phyloP scores from a whole-genome alignment of 2,888 invertebrate genomes.

The Drosophila flavopinicola region DNA sequence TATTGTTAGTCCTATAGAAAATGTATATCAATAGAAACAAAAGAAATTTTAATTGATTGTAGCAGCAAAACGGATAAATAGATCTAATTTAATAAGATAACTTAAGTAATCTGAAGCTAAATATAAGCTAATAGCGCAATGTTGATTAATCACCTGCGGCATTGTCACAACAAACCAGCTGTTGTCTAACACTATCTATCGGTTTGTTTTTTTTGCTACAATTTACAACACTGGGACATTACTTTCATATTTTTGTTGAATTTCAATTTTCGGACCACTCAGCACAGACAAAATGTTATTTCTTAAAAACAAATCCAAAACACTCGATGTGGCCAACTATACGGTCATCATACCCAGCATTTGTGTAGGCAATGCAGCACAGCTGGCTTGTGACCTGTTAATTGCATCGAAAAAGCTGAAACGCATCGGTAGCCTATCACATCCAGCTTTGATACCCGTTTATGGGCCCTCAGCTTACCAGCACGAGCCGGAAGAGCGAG shows the following conservation, averaged over 20 bases:
- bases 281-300: slow-evolving; percentile 70
- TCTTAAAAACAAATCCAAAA: slow-evolving; percentile 67
- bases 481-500: slow-evolving; percentile 85
- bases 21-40: too few species aligned
- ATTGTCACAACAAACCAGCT: neutral
- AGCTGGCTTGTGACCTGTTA: slow-evolving; percentile 92
- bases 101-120: too few species aligned
- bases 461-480: slow-evolving; percentile 92
- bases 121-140: too few species aligned
- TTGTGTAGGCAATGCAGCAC: slow-evolving; percentile 96
- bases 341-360: slow-evolving; percentile 91
- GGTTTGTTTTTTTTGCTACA: too few species aligned
- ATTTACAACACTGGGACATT: slow-evolving; percentile 56
- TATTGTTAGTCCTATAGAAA: too few species aligned
- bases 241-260: slow-evolving; percentile 69
- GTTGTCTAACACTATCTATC: neutral
- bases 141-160: too few species aligned
- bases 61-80: too few species aligned
- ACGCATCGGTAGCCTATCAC: slow-evolving; percentile 89
- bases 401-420: slow-evolving; percentile 89
- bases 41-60: too few species aligned
- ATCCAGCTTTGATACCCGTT: slow-evolving; percentile 90
- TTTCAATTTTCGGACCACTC: slow-evolving; percentile 33
- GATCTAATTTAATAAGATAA: too few species aligned
- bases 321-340: slow-evolving; percentile 86